Base-by-base conservation (phyloP, 2,888 invertebrate species). In the Polymixis flavicincta region DNA sequence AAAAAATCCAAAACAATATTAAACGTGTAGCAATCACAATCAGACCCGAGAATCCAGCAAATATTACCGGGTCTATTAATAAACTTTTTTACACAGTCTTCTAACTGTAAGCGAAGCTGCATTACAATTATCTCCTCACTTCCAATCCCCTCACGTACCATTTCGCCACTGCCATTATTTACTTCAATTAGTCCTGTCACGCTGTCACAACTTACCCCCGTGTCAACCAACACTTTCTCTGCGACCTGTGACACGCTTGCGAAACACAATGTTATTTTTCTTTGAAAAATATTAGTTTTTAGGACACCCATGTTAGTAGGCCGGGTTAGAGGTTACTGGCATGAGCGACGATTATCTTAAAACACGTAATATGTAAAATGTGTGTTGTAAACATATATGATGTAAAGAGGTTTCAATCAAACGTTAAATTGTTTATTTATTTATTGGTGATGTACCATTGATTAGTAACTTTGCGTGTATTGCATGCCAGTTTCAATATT, bases 161-260 rank as follows among this genome's bases (percentile, higher is more conserved):
- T 89, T 87, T 64, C 85, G 60, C 78, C 70, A 83, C 77, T 13
- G 61, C 54, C 66, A 84, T 86, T 80, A 85, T 85, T 84, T 45
- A 83, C 74, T 67, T 70, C 63, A 82, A 87, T 80, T 75, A 74
- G 55, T 69, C 42, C 70, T 79, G 80, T 76, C 66, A 83, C 45
- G 50, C 52, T 84, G 76, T 70, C 60, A 48, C 72, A 77, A 69
- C 32, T 57, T 28, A 84, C 70, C 77, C 77, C 57, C 19, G 54
- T 65, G 45, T 54, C 71, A 81, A 65, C 63, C 28, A 2, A 50
- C 71, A 85, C 89, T 93, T 97, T 97, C 96, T 96, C 97, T 95
- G 93, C 96, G 96, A 94, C 94, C 94, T 91, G 85, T 92, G 92
- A 83, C 94, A 93, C 76, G 90, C 88, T 96, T 96, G 90, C 93